phyloP scores from a whole-genome alignment of 2,888 invertebrate genomes.

The Enoplolaimus lenunculus region DNA sequence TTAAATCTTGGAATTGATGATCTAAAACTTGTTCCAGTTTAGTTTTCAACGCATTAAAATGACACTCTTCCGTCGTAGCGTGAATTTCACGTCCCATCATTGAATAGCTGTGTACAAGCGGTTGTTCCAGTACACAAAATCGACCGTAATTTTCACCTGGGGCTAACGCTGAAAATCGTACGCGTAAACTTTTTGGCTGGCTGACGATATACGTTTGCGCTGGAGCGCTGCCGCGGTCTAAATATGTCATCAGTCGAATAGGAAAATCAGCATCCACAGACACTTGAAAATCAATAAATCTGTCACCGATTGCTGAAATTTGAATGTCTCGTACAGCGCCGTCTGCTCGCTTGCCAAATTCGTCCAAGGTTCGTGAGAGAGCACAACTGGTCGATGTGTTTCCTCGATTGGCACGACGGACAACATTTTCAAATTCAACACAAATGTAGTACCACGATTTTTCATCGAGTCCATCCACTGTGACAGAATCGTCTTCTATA shows the following conservation, averaged over 20 bases:
- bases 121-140: slow-evolving; percentile 13
- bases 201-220: slow-evolving; percentile 8
- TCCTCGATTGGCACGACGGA: not conserved
- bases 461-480: not conserved
- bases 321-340: not conserved
- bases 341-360: slow-evolving; percentile 11
- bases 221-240: not conserved
- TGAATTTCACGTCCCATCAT: slow-evolving; percentile 13
- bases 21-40: not conserved
- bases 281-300: not conserved
- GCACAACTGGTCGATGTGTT: not conserved
- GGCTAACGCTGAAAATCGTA: not conserved
- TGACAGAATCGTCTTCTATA: not conserved
- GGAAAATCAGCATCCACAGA: slow-evolving; percentile 9
- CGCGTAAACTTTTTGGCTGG: not conserved
- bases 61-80: slow-evolving; percentile 2
- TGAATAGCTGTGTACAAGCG: slow-evolving; percentile 6
- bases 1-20: no score
- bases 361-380: slow-evolving; percentile 10
- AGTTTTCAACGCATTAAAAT: slow-evolving; percentile 13
- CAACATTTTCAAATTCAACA: slow-evolving; percentile 15
- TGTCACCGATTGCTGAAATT: not conserved
- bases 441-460: slow-evolving; percentile 12
- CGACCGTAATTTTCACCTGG: slow-evolving; percentile 2
- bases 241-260: not conserved